Evolutionary conservation across 2,113 vertebrate species (phyloP).

Genomic region (Azemiops feae): DNA sequence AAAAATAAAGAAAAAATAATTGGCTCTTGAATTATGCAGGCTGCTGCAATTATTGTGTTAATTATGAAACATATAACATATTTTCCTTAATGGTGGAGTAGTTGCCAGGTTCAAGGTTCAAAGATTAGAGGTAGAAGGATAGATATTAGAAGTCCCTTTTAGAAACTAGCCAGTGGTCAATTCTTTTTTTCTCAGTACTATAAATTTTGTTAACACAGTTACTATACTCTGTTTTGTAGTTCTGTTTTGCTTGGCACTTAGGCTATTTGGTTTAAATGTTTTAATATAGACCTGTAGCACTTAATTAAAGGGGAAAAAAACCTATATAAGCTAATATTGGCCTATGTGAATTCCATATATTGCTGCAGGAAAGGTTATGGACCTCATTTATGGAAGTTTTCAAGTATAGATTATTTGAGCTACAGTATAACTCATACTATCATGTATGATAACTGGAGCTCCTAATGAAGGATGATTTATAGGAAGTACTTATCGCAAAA

Average conservation of each 20-base stretch:
- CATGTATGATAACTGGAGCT: neutral
- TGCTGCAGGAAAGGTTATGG: neutral
- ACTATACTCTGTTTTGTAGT: neutral
- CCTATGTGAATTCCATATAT: neutral
- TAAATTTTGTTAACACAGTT: neutral
- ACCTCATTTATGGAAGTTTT: neutral
- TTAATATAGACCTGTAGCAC: neutral
- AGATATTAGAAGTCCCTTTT: neutral
- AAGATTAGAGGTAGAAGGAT: neutral
- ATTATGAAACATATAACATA: neutral
- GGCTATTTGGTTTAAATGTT: neutral
- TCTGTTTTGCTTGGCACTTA: neutral
- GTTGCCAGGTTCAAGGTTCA: neutral
- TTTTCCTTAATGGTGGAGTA: neutral
- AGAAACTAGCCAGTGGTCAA: neutral
- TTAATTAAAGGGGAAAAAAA: neutral
- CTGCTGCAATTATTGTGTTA: neutral
- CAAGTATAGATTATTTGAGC: neutral
- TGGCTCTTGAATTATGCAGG: neutral
- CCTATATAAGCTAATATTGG: neutral
- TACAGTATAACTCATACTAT: neutral
- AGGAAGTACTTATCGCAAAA: neutral
- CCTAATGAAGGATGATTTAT: neutral
- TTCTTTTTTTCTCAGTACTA: neutral
- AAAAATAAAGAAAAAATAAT: neutral